phyloP scores from a whole-genome alignment of 2,888 invertebrate species.

The Formica aserva region DNA sequence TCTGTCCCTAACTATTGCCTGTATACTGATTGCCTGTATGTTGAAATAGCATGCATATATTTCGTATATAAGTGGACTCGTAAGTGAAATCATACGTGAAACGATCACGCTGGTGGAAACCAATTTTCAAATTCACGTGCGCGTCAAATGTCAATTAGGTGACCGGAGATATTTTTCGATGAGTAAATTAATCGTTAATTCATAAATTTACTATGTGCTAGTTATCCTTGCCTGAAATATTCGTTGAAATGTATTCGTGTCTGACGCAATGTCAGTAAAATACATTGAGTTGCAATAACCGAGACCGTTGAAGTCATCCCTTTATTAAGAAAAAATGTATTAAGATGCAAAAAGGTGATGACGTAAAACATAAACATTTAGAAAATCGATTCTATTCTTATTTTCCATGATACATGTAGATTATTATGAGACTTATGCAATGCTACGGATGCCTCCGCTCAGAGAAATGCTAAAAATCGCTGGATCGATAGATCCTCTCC shows the following conservation, averaged over 20 bases:
- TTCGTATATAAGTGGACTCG: background rate
- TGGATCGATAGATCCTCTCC: background rate
- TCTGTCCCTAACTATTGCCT: background rate
- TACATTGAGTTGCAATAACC: background rate
- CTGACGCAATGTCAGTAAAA: background rate
- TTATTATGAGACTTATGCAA: background rate
- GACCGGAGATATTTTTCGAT: background rate
- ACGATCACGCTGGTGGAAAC: background rate
- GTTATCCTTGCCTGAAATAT: background rate
- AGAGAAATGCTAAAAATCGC: background rate
- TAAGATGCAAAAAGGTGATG: background rate
- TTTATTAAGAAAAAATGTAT: background rate
- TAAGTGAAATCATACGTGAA: slow-evolving; percentile 3
- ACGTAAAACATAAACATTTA: background rate
- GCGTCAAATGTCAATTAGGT: slow-evolving; percentile 5
- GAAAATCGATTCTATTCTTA: background rate
- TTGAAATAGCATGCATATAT: background rate
- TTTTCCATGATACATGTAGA: background rate
- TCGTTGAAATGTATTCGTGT: background rate
- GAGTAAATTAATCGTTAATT: background rate
- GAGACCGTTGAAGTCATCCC: background rate
- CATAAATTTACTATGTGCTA: background rate
- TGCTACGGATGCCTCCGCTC: background rate
- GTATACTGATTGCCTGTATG: background rate
- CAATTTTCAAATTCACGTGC: background rate